Percentiles rank a stretch among this genome's conserved stretches.
phyloP scores from a whole-genome alignment of 2,888 invertebrate genomes.

The Clivina fossor region DNA sequence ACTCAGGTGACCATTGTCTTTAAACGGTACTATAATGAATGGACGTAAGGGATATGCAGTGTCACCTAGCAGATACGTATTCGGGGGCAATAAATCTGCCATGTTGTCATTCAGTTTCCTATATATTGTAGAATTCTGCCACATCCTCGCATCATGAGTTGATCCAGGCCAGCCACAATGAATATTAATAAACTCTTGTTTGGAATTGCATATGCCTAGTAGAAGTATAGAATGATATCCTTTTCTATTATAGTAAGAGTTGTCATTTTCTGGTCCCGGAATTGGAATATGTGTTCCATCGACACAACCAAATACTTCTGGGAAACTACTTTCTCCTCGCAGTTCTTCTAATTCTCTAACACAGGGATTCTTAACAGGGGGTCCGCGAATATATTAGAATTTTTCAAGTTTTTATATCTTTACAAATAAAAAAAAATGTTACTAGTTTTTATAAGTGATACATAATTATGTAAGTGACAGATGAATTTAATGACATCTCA shows the following conservation, averaged over 20 bases:
- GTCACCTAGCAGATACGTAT: slow-evolving; percentile 33
- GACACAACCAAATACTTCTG: slow-evolving; percentile 13
- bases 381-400: no score
- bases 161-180: slow-evolving; percentile 16
- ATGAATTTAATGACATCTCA: no score
- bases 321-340: slow-evolving; percentile 5
- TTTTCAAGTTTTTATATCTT: no score
- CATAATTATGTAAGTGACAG: no score
- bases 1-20: no score
- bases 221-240: slow-evolving; percentile 10
- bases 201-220: slow-evolving; percentile 5
- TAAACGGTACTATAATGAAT: slow-evolving; percentile 28
- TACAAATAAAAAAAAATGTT: no score
- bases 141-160: slow-evolving; percentile 33
- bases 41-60: slow-evolving; percentile 33
- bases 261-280: not conserved
- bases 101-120: slow-evolving; percentile 7
- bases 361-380: no score
- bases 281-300: slow-evolving; percentile 17
- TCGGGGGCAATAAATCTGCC: slow-evolving; percentile 7
- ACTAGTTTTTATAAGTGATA: no score
- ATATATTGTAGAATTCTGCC: slow-evolving; percentile 30
- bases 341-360: not conserved
- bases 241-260: slow-evolving; percentile 14
- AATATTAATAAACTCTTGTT: slow-evolving; percentile 10